A percentile compares a stretch with the other conserved stretches of the same genome.
Conservation (phyloP, 2,113 vertebrate species). For the Ploceus nigricollis region DNA sequence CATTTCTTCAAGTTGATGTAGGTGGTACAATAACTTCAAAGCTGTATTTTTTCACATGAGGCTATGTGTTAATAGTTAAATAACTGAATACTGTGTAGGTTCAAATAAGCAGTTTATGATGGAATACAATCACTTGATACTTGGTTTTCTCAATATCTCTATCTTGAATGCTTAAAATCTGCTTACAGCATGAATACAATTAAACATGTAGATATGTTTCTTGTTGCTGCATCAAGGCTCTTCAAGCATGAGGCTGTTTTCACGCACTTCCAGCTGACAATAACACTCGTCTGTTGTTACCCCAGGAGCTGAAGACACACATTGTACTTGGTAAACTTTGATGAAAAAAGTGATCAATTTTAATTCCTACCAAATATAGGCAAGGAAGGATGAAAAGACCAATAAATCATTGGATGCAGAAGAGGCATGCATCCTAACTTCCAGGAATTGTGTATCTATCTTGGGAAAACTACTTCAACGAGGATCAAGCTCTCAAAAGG, state of each 20-base stretch:
- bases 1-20: neutral
- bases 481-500: neutral
- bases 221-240: neutral
- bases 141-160: neutral
- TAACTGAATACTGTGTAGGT: neutral
- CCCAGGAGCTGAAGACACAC: neutral
- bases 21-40: neutral
- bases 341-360: neutral
- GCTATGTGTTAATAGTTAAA: neutral
- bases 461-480: neutral
- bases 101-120: neutral
- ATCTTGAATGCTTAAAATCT: neutral
- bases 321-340: neutral
- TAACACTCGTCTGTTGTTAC: fast-evolving
- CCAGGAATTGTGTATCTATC: neutral
- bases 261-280: neutral
- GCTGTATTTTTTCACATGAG: neutral
- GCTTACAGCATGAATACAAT: neutral
- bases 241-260: neutral
- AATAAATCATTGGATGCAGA: neutral
- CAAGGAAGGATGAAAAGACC: neutral
- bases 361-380: neutral
- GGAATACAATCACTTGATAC: neutral
- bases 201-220: neutral
- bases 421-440: neutral